These are phyloP conservation scores for Xestobium rufovillosum DNA, from an alignment of 2,888 invertebrate genomes.

Conservation along the genomic window DNA sequence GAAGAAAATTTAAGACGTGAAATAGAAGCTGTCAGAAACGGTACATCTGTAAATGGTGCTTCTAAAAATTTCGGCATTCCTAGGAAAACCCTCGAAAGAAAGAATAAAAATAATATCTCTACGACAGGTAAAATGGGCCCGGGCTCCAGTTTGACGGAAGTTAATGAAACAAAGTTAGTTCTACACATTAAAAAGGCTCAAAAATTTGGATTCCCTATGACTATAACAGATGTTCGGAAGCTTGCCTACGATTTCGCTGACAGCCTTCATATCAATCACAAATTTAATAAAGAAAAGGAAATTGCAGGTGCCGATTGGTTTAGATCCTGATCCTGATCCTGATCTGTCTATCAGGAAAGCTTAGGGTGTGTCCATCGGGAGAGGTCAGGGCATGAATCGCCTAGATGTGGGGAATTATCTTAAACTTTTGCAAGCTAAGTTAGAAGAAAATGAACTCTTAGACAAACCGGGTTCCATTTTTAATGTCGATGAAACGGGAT, in stretches of 20 bases:
- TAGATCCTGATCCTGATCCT: constrained; percentile 20
- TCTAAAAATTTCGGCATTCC: constrained; percentile 13
- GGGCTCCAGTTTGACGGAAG: constrained; percentile 11
- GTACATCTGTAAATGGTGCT: constrained; percentile 11
- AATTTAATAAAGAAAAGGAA: constrained; percentile 25
- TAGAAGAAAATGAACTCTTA: constrained; percentile 17
- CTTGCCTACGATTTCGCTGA: constrained; percentile 13
- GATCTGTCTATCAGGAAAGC: constrained; percentile 27
- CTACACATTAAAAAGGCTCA: constrained; percentile 17
- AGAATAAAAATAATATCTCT: constrained; percentile 9
- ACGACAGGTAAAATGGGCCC: constrained; percentile 17
- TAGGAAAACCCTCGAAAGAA: constrained; percentile 17
- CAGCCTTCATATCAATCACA: constrained; percentile 21
- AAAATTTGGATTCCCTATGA: constrained; percentile 17
- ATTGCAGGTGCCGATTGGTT: constrained; percentile 28
- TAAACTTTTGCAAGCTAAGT: constrained; percentile 12
- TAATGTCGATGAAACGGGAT: constrained; percentile 25
- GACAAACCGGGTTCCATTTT: constrained; percentile 23
- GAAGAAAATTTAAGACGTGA: constrained; percentile 13
- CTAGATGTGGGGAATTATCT: constrained; percentile 19
- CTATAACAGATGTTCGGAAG: constrained; percentile 14
- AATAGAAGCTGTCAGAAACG: constrained; percentile 16
- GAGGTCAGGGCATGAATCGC: constrained; percentile 26
- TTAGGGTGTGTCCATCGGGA: constrained; percentile 27
- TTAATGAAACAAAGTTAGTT: constrained; percentile 16